Evolutionary conservation across 1,140 invertebrate genomes (phyloP).

Genomic region (Kradibia gibbosae): DNA sequence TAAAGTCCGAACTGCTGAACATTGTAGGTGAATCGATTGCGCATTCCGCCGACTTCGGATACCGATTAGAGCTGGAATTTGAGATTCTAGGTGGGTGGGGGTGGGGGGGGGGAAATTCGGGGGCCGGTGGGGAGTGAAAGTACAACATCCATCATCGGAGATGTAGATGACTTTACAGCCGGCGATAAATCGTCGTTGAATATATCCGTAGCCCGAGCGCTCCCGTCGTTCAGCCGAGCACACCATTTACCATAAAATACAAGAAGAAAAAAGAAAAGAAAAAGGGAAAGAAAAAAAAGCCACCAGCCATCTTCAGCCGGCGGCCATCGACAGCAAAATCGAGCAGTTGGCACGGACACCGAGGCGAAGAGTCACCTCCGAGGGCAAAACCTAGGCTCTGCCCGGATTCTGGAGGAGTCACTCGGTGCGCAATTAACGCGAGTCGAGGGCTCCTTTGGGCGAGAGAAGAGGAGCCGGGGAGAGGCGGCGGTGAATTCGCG

Average conservation of each 20-base stretch:
- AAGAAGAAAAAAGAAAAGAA: too few species aligned
- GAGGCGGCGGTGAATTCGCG: slow-evolving; percentile 43
- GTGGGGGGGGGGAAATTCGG: too few species aligned
- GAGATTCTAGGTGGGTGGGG: not conserved
- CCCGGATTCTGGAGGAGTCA: not conserved
- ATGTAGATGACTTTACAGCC: not conserved
- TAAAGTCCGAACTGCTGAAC: too few species aligned
- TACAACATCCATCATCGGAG: not conserved
- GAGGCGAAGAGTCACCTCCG: not conserved
- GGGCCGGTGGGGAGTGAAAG: too few species aligned
- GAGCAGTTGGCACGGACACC: not conserved
- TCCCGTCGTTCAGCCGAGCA: not conserved
- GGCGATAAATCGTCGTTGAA: not conserved
- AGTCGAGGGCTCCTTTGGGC: not conserved
- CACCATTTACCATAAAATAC: too few species aligned
- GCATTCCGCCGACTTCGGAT: not conserved
- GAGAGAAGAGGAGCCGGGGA: slow-evolving; percentile 25
- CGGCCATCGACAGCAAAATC: not conserved
- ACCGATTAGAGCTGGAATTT: not conserved
- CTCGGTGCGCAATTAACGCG: not conserved
- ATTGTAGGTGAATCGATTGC: not conserved
- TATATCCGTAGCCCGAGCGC: not conserved
- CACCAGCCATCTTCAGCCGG: too few species aligned
- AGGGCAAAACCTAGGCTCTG: not conserved
- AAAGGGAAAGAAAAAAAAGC: too few species aligned